Evolutionary conservation across 2,113 vertebrate species (phyloP), one percentile per base, ranked within the genome.

Genomic region (Gadus chalcogrammus): DNA sequence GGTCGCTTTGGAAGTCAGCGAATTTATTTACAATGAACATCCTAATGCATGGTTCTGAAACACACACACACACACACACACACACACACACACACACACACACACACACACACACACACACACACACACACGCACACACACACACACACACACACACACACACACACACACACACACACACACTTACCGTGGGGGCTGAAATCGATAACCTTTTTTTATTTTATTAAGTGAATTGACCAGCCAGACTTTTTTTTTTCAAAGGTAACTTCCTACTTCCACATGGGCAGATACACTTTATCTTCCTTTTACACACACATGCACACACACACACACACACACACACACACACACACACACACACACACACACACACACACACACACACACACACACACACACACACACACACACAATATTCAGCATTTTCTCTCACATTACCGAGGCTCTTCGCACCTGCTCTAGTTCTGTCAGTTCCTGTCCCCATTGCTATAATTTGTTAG

Each of bases 391-490:
- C 61, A 70, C 1, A 15, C 31, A 56, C 15, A 16, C 3, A 17
- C n/a, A 17, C 55, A 16, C 55, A 3, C 53, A 24, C 11, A 48
- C 42, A 48, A 48, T n/a, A 68, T 67, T 79, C 78, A 80, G 69
- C 74, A 61, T 61, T 81, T 84, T 79, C 28, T 61, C 58, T 66
- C 67, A 28, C 48, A 1, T 6, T 79, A 73, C 72, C 48, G 18
- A 1, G 78, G 71, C 65, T 79, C 73, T 69, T 73, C 20, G 65
- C 71, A 73, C 66, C 73, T 79, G 70, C 71, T 74, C 77, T 61
- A 75, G 71, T 72, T 84, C 72, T 86, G 80, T 82, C 82, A 81
- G 56, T 64, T 77, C 67, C 15, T 52, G 64, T 58, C 18, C 48
- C 31, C 64, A 11, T 56, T 69, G 67, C 78, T 64, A 68, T n/a